Evolutionary conservation across 1,140 invertebrate species (phyloP).

Genomic region (Vanessa tameamea): DNA sequence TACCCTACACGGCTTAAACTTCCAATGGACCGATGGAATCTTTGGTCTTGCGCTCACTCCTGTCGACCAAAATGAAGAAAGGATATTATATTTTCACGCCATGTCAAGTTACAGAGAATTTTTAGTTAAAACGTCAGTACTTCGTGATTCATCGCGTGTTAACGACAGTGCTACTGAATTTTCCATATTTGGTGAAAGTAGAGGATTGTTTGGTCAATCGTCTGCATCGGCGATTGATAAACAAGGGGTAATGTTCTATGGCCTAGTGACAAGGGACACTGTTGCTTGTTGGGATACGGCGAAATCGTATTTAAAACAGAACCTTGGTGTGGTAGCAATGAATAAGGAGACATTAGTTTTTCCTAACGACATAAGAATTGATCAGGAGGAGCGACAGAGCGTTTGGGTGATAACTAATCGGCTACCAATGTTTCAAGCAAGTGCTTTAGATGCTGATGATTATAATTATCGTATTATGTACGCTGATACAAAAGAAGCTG

Average conservation of each 20-base stretch:
- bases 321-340: constrained; percentile 83
- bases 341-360: constrained; percentile 85
- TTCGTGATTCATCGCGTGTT: constrained; percentile 82
- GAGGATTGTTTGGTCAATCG: constrained; percentile 84
- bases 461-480: constrained; percentile 88
- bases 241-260: constrained; percentile 89
- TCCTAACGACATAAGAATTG: constrained; percentile 89
- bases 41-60: constrained; percentile 88
- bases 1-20: constrained; percentile 86
- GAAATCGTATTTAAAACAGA: constrained; percentile 84
- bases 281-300: constrained; percentile 90
- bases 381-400: constrained; percentile 84
- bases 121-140: constrained; percentile 83
- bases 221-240: constrained; percentile 86
- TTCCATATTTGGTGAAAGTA: constrained; percentile 82
- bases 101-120: constrained; percentile 90
- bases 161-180: constrained; percentile 82
- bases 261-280: constrained; percentile 86
- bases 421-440: constrained; percentile 86
- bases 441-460: constrained; percentile 82
- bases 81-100: constrained; percentile 88
- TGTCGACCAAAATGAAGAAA: constrained; percentile 79
- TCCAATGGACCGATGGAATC: constrained; percentile 91
- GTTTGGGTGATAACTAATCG: constrained; percentile 89
- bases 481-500: constrained; percentile 82